Conservation (phyloP, 1,140 invertebrate genomes). For the Drosophila mojavensis region DNA sequence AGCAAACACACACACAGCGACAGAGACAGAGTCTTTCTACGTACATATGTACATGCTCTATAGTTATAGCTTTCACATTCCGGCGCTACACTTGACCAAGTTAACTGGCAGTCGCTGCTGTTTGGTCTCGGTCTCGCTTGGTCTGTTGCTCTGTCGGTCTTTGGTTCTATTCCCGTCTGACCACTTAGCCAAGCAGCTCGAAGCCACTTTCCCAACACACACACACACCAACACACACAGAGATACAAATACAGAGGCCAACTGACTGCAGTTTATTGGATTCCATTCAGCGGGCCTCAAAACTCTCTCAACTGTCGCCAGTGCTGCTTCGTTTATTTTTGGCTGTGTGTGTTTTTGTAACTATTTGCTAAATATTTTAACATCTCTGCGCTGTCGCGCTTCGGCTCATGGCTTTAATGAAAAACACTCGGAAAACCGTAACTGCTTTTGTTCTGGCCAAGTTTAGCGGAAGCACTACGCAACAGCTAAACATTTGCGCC, state of each 20-base stretch:
- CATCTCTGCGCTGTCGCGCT: slow-evolving; percentile 18
- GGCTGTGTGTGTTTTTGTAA: slow-evolving; percentile 38
- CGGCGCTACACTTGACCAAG: slow-evolving; percentile 71
- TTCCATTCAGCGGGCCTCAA: slow-evolving; percentile 43
- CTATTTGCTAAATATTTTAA: slow-evolving; percentile 76
- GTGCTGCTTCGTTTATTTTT: slow-evolving; percentile 24
- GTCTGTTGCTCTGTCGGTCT: slow-evolving; percentile 7
- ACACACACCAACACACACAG: slow-evolving; percentile 13
- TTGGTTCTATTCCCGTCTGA: slow-evolving; percentile 42
- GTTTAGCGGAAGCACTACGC: slow-evolving; percentile 66
- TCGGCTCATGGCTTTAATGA: slow-evolving; percentile 39
- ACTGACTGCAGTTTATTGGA: slow-evolving; percentile 66
- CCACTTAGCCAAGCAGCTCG: slow-evolving; percentile 61
- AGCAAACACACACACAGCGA: slow-evolving; percentile 2
- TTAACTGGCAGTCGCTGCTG: slow-evolving; percentile 52
- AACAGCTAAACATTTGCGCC: neutral
- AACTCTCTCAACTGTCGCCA: slow-evolving; percentile 47
- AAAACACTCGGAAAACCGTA: slow-evolving; percentile 55
- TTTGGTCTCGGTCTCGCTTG: slow-evolving; percentile 12
- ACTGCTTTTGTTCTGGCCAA: slow-evolving; percentile 69
- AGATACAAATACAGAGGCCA: neutral
- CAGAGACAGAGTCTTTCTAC: slow-evolving; percentile 20
- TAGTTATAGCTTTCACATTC: slow-evolving; percentile 75
- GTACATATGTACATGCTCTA: slow-evolving; percentile 11
- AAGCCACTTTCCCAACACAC: slow-evolving; percentile 55